Conservation (phyloP, 53 echinoderm and acorn worm species). For the Temnopleurus reevesii region DNA sequence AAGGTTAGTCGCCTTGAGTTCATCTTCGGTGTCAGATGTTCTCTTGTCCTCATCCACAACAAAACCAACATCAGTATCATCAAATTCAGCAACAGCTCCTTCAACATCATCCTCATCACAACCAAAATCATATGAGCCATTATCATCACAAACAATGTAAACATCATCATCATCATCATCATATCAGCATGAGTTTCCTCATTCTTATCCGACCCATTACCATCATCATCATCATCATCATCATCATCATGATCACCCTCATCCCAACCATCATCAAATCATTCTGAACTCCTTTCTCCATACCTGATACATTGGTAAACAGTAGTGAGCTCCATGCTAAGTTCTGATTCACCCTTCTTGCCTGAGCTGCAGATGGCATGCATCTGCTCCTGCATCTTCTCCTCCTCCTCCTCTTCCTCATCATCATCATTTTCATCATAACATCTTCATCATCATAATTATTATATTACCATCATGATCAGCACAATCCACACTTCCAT, state of each 20-base stretch:
- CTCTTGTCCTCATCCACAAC: constrained; percentile 74
- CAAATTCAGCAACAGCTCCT: not conserved
- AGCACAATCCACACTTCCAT: constrained; percentile 25
- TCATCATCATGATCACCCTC: not conserved
- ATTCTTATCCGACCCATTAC: not conserved
- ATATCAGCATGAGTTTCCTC: too few species aligned
- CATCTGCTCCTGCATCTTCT: constrained; percentile 61
- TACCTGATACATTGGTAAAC: constrained; percentile 86
- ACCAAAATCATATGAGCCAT: not conserved
- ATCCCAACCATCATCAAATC: not conserved
- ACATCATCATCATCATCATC: not conserved
- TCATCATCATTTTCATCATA: too few species aligned
- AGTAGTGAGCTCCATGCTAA: constrained; percentile 64
- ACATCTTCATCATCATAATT: too few species aligned
- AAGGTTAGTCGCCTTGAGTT: constrained; percentile 81
- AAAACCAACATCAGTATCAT: not conserved
- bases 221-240: not conserved
- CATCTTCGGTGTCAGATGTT: constrained; percentile 83
- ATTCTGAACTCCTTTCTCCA: too few species aligned
- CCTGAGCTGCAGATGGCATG: constrained; percentile 85
- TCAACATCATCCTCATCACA: not conserved
- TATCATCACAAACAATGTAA: too few species aligned
- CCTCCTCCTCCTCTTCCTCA: not conserved
- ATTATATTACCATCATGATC: not conserved
- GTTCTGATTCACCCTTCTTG: constrained; percentile 83